Base-by-base conservation (phyloP, 1,140 invertebrate genomes). In the Drosophila gunungcola region DNA sequence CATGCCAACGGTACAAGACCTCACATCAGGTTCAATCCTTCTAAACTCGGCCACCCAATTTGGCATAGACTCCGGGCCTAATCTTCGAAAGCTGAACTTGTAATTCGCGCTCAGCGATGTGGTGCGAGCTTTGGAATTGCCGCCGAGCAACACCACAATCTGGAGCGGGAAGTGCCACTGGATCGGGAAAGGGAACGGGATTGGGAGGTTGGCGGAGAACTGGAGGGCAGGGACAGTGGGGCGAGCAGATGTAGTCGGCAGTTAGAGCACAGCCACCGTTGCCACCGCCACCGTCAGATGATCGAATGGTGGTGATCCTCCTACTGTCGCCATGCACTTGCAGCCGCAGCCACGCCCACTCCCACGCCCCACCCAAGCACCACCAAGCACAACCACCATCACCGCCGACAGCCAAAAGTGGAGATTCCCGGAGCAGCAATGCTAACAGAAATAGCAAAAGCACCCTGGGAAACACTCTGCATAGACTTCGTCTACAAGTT, bases 231-330 rank as follows among this genome's bases (percentile, higher is more conserved):
- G 36, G 12, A 48, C 16, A 49, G 51, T 4, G 54, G 53, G 49
- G 25, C 45, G 11, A 67, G 64, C 64, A 67, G n/a, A 67, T 67
- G 61, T 65, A 65, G 63, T 72, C 58, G 58, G 73, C 25, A 72
- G 65, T 29, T 62, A 58, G 42, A 75, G 78, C 77, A 54, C 39
- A 54, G 41, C 43, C 75, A 60, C 58, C 68, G 72, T 61, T 61
- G 49, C 62, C 41, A 48, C 49, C 36, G 74, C 41, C 76, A 74
- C 62, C 62, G 78, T 78, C 86, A 90, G 82, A 92, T 91, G 88
- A 92, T 91, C 91, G 91, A 92, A 92, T 92, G 91, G 91, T 92
- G 85, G 91, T 92, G 82, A 92, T 92, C 90, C 90, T 92, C 80
- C 77, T 92, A 91, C 79, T 92, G 73, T 78, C 90, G 88, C 91